These are phyloP conservation scores for Seriola quinqueradiata DNA, from an alignment of 2,113 vertebrate genomes.

Conservation along the genomic window DNA sequence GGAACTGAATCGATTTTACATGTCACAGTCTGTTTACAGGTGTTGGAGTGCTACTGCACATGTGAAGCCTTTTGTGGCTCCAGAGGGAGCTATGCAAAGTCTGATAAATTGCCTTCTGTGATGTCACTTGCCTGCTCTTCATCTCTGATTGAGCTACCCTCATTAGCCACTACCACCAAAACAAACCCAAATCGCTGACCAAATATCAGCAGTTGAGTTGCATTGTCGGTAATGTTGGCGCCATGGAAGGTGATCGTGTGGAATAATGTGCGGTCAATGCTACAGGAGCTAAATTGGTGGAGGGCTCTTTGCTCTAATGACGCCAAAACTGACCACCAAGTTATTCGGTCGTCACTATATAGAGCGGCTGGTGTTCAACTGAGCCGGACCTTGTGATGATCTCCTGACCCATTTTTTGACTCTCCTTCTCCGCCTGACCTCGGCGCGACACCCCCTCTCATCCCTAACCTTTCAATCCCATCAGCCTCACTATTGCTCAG, in stretches of 20 bases:
- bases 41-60: neutral
- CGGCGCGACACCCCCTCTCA: slow-evolving; percentile 50
- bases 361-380: slow-evolving; percentile 26
- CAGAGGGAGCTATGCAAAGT: neutral
- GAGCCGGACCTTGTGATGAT: slow-evolving; percentile 77
- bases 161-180: neutral
- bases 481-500: slow-evolving; percentile 76
- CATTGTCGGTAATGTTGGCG: neutral
- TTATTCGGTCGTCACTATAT: neutral
- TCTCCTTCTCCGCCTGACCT: slow-evolving; percentile 55
- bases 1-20: neutral
- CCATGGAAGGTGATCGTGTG: neutral
- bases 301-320: neutral
- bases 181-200: neutral
- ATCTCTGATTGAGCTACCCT: neutral
- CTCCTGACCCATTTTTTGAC: slow-evolving; percentile 75
- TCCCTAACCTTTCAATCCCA: slow-evolving; percentile 80
- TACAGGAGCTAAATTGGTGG: neutral
- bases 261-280: neutral
- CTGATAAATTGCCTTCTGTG: neutral
- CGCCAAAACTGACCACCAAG: neutral
- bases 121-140: neutral
- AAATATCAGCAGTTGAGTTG: neutral
- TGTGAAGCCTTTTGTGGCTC: neutral
- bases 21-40: neutral